Evolutionary conservation across 2,888 invertebrate genomes (phyloP), one percentile per base, ranked within the genome.

Genomic region (Coronaproctus castanopsis): DNA sequence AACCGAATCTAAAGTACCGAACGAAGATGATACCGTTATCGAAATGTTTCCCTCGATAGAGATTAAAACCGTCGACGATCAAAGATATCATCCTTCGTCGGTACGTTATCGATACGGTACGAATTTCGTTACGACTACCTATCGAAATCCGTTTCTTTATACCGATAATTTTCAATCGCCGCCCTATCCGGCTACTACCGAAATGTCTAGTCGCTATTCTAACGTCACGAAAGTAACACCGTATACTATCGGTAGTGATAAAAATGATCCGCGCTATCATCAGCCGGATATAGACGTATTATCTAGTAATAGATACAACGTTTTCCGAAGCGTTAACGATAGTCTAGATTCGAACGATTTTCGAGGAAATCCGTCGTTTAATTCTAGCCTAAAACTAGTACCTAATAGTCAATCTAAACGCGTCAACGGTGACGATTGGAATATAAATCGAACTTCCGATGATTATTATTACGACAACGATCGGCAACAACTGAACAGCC

Each of bases 221-320:
- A 14, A 19, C 52, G 10, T 10, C 1, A 10, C 5, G 8, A 21
- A n/a, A 2, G 21, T n/a, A n/a, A n/a, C 21, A 1, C n/a, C n/a
- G n/a, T n/a, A 21, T 10, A 20, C 14, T 5, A 23, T 21, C 2
- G 22, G 21, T 14, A 1, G 19, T 18, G 20, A 2, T 2, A 50
- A 50, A 18, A 36, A 22, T 8, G 50, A 57, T 21, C 20, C 36
- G 14, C 2, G 8, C 19, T n/a, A 55, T 23, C 52, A 50, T 5
- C 20, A 19, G 18, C 24, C 21, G 10, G 58, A 58, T 48, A 55
- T 55, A 14, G 59, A 59, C 24, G 55, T 55, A 1, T 10, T 59
- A 19, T 55, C 55, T 21, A 59, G 59, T 21, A 59, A 59, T 50
- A 55, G 55, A 18, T 55, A 59, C 36, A 14, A 5, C 36, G 24